phyloP scores from a whole-genome alignment of 2,113 vertebrate species.

The Leucosticte australis region DNA sequence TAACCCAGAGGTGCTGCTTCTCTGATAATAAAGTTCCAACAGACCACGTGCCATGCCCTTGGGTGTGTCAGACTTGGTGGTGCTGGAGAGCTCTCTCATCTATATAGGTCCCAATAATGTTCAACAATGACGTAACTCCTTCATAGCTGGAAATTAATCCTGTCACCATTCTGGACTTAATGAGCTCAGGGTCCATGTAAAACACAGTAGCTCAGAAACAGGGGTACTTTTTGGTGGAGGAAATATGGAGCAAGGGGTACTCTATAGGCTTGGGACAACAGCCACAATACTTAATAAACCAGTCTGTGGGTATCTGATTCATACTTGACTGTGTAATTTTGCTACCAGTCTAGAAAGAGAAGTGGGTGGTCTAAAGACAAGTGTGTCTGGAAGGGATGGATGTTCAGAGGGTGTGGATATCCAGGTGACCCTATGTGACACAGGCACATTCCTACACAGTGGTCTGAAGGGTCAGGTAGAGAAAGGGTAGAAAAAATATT shows the following conservation, averaged over 20 bases:
- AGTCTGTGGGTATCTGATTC: not conserved
- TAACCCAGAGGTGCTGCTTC: not conserved
- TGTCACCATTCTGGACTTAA: not conserved
- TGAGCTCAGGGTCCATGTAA: not conserved
- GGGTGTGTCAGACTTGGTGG: not conserved
- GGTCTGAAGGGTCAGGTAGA: not conserved
- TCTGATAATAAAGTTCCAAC: not conserved
- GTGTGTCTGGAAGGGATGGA: not conserved
- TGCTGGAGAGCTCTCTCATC: not conserved
- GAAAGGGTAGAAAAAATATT: not conserved
- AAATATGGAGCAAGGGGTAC: not conserved
- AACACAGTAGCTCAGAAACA: not conserved
- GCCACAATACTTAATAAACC: not conserved
- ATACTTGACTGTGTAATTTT: not conserved
- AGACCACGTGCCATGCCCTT: accelerated
- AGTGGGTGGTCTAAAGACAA: not conserved
- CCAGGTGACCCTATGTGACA: not conserved
- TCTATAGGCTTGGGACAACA: not conserved
- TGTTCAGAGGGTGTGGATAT: not conserved
- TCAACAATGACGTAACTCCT: not conserved
- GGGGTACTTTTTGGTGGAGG: not conserved
- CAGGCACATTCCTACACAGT: not conserved
- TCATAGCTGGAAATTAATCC: not conserved
- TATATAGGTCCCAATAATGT: not conserved
- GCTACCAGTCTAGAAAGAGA: not conserved